These are phyloP conservation scores for Apostichopus parvimensis DNA, from an alignment of 35 echinoderm and acorn worm genomes.

Conservation along the genomic window DNA sequence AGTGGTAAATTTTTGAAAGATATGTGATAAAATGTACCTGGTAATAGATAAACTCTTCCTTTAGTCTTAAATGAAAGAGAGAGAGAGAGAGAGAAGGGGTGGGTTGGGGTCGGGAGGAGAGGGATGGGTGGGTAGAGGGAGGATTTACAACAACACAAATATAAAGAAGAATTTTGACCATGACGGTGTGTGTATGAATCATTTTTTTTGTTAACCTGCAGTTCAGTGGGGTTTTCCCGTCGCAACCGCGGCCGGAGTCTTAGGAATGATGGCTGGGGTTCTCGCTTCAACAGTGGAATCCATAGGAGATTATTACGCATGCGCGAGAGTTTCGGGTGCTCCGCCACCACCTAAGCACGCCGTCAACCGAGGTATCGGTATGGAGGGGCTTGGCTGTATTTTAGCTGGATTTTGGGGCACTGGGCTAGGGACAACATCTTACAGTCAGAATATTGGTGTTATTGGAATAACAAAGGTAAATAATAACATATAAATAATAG, in stretches of 20 bases:
- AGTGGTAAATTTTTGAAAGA: no score
- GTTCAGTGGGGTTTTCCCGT: constrained; percentile 81
- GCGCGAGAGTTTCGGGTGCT: constrained; percentile 73
- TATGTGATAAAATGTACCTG: no score
- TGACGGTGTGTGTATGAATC: background rate
- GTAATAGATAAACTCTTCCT: no score
- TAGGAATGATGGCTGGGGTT: constrained; percentile 81
- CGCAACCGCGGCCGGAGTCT: constrained; percentile 58
- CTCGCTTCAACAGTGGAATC: constrained; percentile 85
- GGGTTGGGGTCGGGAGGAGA: no score
- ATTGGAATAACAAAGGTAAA: constrained; percentile 90
- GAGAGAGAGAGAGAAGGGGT: no score
- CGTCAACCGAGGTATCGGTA: constrained; percentile 82
- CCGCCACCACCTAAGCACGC: constrained; percentile 81
- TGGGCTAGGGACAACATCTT: constrained; percentile 81
- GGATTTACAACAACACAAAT: no score
- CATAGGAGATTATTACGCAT: constrained; percentile 87
- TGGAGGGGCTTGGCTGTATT: constrained; percentile 76
- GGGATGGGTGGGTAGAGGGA: no score
- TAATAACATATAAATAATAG: no score
- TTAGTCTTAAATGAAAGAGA: no score
- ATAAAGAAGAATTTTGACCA: no score
- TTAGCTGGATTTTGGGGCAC: constrained; percentile 72
- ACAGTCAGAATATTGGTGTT: constrained; percentile 81
- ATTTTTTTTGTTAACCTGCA: background rate